Evolutionary conservation across 1,140 invertebrate genomes (phyloP), one percentile per base, ranked within the genome.

Genomic region (Lepidurus arcticus): DNA sequence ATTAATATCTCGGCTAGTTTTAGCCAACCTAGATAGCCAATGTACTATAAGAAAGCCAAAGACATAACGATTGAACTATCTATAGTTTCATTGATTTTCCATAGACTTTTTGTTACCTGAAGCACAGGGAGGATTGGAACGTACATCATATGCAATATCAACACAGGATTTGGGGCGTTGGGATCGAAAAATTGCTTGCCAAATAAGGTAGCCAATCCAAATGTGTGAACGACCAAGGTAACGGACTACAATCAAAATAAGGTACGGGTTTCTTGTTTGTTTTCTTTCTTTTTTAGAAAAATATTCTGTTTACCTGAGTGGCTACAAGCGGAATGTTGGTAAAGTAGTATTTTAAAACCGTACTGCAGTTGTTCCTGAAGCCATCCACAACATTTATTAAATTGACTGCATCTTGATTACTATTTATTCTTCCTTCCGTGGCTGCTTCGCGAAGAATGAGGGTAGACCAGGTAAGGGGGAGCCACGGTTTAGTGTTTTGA

Each of bases 21-120:
- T 21, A 78, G 43, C 78, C 78, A 78, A 42, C 73, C 74, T 21
- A 78, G 45, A 24, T 78, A 78, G 11, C 73, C 78, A 43, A 78
- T 21, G 47, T 78, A 78, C 78, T 78, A 42, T 45, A 78, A 65
- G 13, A 21, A 65, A 65, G 53, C 45, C 45, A 47, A 47, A 47
- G 16, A 47, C 45, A 47, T 34, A 34, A 4, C 2, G 34, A 34
- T 34, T 34, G 3, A 34, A 34, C 34, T 3, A 34, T 34, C 34
- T 34, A 47, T 16, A 47, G 1, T 11, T 47, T 11, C 5, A 47
- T 47, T 47, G 16, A 47, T 11, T 11, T 47, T 11, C 45, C 16
- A 1, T 11, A 3, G 16, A 10, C 24, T 45, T n/a, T 73, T 21
- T 4, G 11, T 42, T 78, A 78, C 78, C 78, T 78, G 78, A 42